Conservation (phyloP, 2,113 vertebrate species). For the Centrocercus urophasianus region DNA sequence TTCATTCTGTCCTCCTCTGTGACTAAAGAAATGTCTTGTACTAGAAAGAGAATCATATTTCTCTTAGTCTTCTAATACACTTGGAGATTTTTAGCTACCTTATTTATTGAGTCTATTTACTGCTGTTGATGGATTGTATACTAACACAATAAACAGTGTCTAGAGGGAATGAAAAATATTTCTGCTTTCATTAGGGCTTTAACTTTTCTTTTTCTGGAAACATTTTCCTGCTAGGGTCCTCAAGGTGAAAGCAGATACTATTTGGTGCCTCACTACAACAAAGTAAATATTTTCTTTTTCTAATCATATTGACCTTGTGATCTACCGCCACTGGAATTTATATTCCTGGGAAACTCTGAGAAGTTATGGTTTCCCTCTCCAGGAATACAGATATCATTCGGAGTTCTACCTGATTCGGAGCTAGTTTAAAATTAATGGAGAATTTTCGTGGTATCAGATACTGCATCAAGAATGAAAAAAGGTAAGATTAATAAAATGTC, state of each 20-base stretch:
- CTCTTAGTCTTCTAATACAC: not conserved
- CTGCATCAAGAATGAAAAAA: not conserved
- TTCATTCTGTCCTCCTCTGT: conserved; percentile 17
- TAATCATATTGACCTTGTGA: conserved; percentile 48
- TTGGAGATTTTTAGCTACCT: not conserved
- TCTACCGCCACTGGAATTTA: conserved; percentile 16
- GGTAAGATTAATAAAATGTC: conserved; percentile 18
- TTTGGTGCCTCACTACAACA: conserved; percentile 49
- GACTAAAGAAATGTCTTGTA: conserved; percentile 60
- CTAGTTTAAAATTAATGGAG: conserved; percentile 15
- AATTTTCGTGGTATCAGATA: conserved; percentile 11
- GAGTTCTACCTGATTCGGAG: not conserved
- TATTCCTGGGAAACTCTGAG: conserved; percentile 37
- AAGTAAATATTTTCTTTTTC: conserved; percentile 56
- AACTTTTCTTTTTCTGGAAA: conserved; percentile 66
- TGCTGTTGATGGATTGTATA: conserved; percentile 75
- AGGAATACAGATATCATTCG: conserved; percentile 7
- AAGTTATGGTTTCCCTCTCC: conserved; percentile 26
- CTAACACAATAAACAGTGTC: conserved; percentile 64
- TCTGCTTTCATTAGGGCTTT: conserved; percentile 64
- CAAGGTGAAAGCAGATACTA: conserved; percentile 65
- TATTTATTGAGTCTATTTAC: conserved; percentile 75
- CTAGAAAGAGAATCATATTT: conserved; percentile 62
- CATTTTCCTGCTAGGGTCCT: conserved; percentile 67
- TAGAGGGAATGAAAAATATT: conserved; percentile 66